Evolutionary conservation across 2,113 vertebrate genomes (phyloP).

Genomic region (Mixornis gularis): DNA sequence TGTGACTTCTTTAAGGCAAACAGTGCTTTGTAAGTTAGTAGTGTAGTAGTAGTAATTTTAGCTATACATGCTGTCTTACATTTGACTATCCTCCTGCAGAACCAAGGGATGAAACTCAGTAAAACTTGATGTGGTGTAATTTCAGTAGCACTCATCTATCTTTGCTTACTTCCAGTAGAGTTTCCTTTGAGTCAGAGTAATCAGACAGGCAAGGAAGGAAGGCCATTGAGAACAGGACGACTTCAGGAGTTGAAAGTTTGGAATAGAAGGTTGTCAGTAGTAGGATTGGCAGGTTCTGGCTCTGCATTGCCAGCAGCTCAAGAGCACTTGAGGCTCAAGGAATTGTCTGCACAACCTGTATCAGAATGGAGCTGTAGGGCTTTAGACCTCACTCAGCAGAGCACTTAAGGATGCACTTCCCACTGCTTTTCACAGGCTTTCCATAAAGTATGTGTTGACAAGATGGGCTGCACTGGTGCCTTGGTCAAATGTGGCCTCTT

Average conservation of each 20-base stretch:
- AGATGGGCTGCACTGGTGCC: background rate
- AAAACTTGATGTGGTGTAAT: background rate
- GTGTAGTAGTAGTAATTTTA: too few relatives aligned
- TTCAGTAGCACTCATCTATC: background rate
- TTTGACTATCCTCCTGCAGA: background rate
- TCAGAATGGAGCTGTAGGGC: background rate
- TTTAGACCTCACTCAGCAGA: background rate
- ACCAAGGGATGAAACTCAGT: background rate
- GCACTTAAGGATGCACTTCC: background rate
- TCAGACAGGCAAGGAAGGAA: background rate
- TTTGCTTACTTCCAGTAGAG: background rate
- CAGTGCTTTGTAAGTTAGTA: background rate
- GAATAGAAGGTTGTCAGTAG: background rate
- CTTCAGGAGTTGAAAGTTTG: background rate
- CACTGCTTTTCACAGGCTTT: background rate
- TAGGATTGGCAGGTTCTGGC: background rate
- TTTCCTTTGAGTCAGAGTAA: background rate
- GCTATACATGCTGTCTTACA: background rate
- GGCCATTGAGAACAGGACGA: background rate
- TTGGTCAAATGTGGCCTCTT: background rate
- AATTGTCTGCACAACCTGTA: fast-evolving
- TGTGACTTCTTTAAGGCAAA: background rate
- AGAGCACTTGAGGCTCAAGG: background rate
- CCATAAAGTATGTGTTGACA: background rate
- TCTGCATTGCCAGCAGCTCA: background rate